A percentile compares a stretch with the other conserved stretches of the same genome.
These are phyloP conservation scores for Caranx melampygus DNA, from an alignment of 2,113 vertebrate species.

Conservation along the genomic window DNA sequence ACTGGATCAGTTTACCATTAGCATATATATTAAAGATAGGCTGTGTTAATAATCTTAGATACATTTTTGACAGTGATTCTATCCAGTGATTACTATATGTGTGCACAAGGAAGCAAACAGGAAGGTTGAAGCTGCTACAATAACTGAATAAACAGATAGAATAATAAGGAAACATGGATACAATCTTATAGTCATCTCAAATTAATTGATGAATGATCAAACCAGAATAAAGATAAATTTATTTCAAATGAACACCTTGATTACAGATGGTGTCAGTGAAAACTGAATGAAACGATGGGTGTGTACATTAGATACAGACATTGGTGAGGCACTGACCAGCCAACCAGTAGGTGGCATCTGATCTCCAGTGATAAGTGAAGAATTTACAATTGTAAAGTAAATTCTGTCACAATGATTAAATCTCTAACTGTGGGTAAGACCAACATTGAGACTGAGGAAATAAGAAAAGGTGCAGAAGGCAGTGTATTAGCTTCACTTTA, in stretches of 20 bases:
- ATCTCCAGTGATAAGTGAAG: not conserved
- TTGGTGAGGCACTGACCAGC: too few species aligned
- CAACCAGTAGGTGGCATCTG: not conserved
- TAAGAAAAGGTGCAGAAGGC: constrained; percentile 15
- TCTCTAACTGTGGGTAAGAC: not conserved
- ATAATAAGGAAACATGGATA: not conserved
- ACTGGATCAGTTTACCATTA: not conserved
- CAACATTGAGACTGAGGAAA: not conserved
- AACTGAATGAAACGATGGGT: not conserved
- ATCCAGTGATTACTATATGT: not conserved
- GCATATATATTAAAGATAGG: constrained; percentile 7
- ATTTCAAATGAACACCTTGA: not conserved
- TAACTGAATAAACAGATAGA: not conserved
- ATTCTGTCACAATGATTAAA: constrained; percentile 1
- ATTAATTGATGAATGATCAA: not conserved
- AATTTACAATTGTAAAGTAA: constrained; percentile 8
- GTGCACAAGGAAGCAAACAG: not conserved
- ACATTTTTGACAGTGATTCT: not conserved
- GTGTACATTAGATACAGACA: not conserved
- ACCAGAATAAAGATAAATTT: not conserved
- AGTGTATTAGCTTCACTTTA: constrained; percentile 14
- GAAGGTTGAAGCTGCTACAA: not conserved
- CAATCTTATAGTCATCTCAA: too few species aligned
- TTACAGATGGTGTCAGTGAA: not conserved
- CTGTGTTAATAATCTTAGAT: not conserved